Evolutionary conservation across 2,888 invertebrate genomes (phyloP).

Genomic region (Nephrotoma appendiculata): DNA sequence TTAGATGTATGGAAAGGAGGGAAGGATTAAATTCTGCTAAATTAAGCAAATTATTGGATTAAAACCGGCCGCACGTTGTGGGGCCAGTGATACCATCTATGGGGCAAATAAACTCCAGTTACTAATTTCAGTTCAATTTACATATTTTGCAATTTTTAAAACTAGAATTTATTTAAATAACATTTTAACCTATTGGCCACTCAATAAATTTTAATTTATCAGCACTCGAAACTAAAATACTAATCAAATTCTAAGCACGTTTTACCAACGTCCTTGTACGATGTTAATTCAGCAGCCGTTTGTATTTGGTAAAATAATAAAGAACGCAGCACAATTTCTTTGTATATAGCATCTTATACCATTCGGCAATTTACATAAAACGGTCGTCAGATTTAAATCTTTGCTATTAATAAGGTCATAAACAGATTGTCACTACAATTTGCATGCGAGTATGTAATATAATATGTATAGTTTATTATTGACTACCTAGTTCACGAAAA

Average conservation of each 20-base stretch:
- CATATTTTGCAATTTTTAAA: too few species aligned
- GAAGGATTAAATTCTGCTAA: too few species aligned
- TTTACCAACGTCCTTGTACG: background rate
- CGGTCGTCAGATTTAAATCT: background rate
- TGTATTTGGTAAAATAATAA: background rate
- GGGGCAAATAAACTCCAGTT: too few species aligned
- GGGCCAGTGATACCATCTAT: too few species aligned
- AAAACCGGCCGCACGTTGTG: too few species aligned
- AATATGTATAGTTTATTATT: background rate
- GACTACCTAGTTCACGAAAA: background rate
- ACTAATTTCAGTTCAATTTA: too few species aligned
- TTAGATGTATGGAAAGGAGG: too few species aligned
- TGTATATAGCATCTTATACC: background rate
- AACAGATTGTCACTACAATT: background rate
- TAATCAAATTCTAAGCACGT: background rate
- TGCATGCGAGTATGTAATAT: background rate
- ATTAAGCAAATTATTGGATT: too few species aligned
- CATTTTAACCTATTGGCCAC: too few species aligned
- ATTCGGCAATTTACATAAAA: background rate
- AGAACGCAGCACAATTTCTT: background rate
- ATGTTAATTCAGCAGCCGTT: background rate
- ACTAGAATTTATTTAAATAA: too few species aligned
- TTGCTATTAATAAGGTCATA: background rate
- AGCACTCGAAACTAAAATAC: background rate
- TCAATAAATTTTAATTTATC: background rate